Evolutionary conservation across 2,888 invertebrate genomes (phyloP).

Genomic region (Amitus sp.): DNA sequence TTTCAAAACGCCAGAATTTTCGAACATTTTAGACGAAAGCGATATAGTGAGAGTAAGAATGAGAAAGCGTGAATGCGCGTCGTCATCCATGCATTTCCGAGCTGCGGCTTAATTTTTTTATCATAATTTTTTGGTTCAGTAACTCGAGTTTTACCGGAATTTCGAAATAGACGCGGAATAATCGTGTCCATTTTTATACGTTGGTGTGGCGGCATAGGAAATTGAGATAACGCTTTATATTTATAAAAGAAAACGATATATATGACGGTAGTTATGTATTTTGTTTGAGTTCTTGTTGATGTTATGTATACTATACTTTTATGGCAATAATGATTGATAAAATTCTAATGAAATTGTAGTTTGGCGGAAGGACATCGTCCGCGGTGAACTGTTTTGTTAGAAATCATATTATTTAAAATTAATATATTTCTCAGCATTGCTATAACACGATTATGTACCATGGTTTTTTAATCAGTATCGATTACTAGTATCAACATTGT

Average conservation of each 20-base stretch:
- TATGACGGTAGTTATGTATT: conserved; percentile 42
- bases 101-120: conserved; percentile 28
- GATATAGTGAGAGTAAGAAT: conserved; percentile 8
- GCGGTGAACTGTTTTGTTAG: conserved; percentile 61
- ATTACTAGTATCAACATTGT: conserved; percentile 48
- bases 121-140: not conserved
- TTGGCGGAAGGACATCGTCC: conserved; percentile 43
- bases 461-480: conserved; percentile 52
- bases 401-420: conserved; percentile 65
- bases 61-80: conserved; percentile 30
- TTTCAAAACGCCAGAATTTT: conserved; percentile 52
- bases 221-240: conserved; percentile 40
- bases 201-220: conserved; percentile 35
- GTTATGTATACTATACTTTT: conserved; percentile 37
- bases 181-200: conserved; percentile 34
- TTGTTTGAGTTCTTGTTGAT: conserved; percentile 42
- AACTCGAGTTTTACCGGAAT: not conserved
- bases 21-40: conserved; percentile 22
- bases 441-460: conserved; percentile 53
- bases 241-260: conserved; percentile 41
- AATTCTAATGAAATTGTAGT: conserved; percentile 43
- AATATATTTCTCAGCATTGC: conserved; percentile 59
- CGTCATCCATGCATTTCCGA: conserved; percentile 44
- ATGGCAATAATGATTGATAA: conserved; percentile 39
- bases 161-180: conserved; percentile 24